phyloP scores from a whole-genome alignment of 2,113 vertebrate genomes.

The Sialia sialis region DNA sequence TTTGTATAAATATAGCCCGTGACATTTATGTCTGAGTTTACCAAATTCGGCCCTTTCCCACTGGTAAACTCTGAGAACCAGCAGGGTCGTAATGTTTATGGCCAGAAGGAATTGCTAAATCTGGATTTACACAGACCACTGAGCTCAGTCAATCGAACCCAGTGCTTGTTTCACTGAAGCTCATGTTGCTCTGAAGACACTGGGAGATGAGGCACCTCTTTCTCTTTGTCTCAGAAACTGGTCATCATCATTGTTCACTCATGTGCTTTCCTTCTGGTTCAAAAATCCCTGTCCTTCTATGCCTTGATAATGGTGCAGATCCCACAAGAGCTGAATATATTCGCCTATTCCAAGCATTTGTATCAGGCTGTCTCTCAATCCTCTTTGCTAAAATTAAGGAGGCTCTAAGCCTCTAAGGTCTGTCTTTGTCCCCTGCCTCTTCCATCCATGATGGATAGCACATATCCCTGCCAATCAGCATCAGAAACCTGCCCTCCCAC shows the following conservation, averaged over 20 bases:
- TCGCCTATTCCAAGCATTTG: neutral
- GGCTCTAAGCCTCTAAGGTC: neutral
- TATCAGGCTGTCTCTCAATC: neutral
- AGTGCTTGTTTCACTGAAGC: neutral
- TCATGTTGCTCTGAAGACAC: neutral
- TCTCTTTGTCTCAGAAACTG: neutral
- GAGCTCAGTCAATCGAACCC: accelerated
- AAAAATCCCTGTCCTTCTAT: neutral
- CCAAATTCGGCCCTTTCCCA: slow-evolving; percentile 26
- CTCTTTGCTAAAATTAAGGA: neutral
- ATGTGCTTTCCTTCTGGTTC: neutral
- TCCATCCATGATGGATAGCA: accelerated
- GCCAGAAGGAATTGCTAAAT: neutral
- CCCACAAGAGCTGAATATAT: neutral
- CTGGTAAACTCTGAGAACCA: slow-evolving; percentile 5
- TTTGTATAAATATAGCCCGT: neutral
- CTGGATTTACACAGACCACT: neutral
- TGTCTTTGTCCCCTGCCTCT: neutral
- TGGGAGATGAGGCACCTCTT: neutral
- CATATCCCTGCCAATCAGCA: neutral
- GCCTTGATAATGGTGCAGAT: neutral
- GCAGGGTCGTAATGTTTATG: neutral
- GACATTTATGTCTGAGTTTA: neutral
- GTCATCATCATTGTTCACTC: accelerated
- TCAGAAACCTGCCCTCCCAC: neutral